phyloP scores from a whole-genome alignment of 2,888 invertebrate genomes.

The Mayetiola destructor region DNA sequence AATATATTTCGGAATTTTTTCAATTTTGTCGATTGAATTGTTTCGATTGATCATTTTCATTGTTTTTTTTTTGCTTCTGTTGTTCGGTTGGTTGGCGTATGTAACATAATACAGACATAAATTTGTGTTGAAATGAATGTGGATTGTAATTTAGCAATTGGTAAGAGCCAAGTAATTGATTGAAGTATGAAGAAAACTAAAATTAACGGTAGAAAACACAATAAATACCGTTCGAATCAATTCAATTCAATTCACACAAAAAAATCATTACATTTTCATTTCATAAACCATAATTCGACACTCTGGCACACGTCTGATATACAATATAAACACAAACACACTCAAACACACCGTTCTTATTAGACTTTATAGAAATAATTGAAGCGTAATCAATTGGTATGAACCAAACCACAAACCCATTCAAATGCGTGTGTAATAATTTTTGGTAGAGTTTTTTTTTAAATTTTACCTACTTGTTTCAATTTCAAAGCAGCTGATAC shows the following conservation, averaged over 20 bases:
- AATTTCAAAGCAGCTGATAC: too few species aligned
- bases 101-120: too few species aligned
- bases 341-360: neutral
- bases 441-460: neutral
- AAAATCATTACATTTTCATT: too few species aligned
- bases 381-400: too few species aligned
- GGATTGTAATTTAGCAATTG: neutral
- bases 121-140: slow-evolving; percentile 6
- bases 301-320: neutral
- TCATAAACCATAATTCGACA: too few species aligned
- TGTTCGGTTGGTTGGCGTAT: neutral
- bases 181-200: neutral
- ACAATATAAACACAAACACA: neutral
- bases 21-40: too few species aligned
- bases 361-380: neutral
- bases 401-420: too few species aligned
- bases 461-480: too few species aligned
- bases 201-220: neutral
- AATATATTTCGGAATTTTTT: too few species aligned
- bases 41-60: too few species aligned
- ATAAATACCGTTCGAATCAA: neutral
- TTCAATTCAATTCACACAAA: neutral
- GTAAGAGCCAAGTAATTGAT: neutral
- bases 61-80: neutral
- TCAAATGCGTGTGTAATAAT: slow-evolving; percentile 2